Evolutionary conservation across 2,888 invertebrate species (phyloP), one percentile per base, ranked within the genome.

Genomic region (Drosophila stalkeri): DNA sequence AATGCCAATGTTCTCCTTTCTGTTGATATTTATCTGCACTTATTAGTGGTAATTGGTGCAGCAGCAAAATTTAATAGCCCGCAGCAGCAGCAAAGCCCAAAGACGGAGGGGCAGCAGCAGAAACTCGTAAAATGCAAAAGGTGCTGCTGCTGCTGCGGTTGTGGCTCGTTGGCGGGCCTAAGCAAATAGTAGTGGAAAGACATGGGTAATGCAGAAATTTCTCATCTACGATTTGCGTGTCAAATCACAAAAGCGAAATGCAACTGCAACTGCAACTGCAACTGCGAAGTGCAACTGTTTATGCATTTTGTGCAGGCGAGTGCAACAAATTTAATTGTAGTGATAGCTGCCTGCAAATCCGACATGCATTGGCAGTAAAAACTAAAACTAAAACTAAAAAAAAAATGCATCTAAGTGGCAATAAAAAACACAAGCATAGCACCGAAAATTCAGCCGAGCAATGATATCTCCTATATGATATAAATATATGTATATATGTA

Each of bases 291-390:
- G 66, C 56, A 57, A 52, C 88, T 87, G 76, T 85, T 90, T 87
- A 85, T 89, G 85, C 83, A 87, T 83, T 82, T 84, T 90, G 90
- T 89, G 89, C 90, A 89, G 82, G 83, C 87, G 90, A 89, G 72
- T 89, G 89, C 90, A 89, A 87, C 90, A 87, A 89, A 85, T 85
- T 89, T 83, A 89, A 90, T 89, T 90, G 90, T 80, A 65, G 70
- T 82, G 74, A 85, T 80, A 81, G 88, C 73, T 72, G 65, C 54
- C 71, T 66, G 70, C 74, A 65, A 77, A 74, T 69, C 68, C 72
- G 64, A 85, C 89, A 87, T 89, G 86, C 86, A 87, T 87, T 86
- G 89, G 85, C 89, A 89, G 88, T 85, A 86, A 86, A 86, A 76
- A 61, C 71, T 65, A 41, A 71, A 39, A 43, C 6, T 27, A 51